A percentile compares a stretch with the other conserved stretches of the same genome.
Evolutionary conservation across 2,797 vertebrate genomes (phyloP).

Genomic region (Mus caroli): DNA sequence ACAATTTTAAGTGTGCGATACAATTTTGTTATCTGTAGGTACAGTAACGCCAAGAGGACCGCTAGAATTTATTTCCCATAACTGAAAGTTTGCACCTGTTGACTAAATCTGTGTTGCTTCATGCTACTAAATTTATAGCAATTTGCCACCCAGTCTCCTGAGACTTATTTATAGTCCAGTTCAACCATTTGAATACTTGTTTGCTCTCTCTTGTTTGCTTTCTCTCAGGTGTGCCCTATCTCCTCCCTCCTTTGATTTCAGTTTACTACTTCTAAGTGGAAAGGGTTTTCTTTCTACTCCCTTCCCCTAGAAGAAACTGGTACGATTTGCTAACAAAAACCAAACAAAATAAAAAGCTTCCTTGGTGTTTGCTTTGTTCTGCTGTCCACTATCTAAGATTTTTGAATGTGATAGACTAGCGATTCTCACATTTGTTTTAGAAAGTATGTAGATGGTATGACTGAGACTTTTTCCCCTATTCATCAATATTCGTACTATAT

Average conservation of each 20-base stretch:
- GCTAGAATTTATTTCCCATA: background rate
- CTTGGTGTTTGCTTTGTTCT: background rate
- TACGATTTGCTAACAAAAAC: background rate
- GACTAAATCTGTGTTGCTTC: background rate
- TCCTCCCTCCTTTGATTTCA: too few species aligned
- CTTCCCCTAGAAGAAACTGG: background rate
- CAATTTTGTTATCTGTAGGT: background rate
- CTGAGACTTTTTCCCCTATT: background rate
- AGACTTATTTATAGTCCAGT: background rate
- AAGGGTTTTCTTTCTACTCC: background rate
- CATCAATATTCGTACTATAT: background rate
- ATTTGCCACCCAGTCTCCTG: background rate
- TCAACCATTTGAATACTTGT: background rate
- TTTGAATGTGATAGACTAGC: background rate
- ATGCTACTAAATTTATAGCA: background rate
- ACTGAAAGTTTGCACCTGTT: background rate
- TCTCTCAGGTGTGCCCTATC: fast-evolving
- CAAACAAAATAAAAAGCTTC: background rate
- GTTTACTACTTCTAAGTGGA: background rate
- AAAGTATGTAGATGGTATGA: background rate
- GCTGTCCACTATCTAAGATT: background rate
- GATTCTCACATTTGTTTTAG: background rate
- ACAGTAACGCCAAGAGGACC: background rate
- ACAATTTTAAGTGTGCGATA: background rate
- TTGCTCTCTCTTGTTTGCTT: background rate